Conservation (phyloP, 2,888 invertebrate species). For the Machimus atricapillus region DNA sequence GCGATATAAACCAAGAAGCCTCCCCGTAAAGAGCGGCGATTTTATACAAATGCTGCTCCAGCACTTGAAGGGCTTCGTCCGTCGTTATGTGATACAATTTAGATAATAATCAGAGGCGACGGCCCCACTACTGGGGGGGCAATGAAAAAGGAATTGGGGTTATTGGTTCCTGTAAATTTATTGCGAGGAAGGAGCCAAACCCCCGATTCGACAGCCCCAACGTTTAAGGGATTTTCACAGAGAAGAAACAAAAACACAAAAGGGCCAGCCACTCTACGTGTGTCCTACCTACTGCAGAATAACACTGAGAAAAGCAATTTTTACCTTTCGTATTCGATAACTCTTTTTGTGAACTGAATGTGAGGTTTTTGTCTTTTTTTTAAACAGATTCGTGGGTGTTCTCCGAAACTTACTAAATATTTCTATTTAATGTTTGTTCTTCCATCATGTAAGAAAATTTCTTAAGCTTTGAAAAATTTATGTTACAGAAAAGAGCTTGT, state of each 20-base stretch:
- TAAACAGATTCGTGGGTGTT: background rate
- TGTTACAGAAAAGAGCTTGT: too few relatives aligned
- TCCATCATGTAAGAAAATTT: background rate
- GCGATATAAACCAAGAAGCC: slow-evolving; percentile 43
- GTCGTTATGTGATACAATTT: slow-evolving; percentile 27
- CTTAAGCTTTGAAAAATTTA: too few relatives aligned
- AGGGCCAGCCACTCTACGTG: background rate
- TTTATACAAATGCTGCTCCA: slow-evolving; percentile 43
- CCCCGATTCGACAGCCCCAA: background rate
- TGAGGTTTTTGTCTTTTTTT: background rate
- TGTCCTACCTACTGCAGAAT: background rate
- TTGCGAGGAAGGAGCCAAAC: background rate
- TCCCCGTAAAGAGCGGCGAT: slow-evolving; percentile 33
- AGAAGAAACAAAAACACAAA: background rate
- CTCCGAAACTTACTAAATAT: background rate
- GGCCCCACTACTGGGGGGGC: background rate
- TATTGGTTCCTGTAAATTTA: slow-evolving; percentile 35
- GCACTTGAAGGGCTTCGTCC: background rate
- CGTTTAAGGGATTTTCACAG: background rate
- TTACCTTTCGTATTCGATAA: background rate
- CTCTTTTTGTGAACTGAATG: background rate
- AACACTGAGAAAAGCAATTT: background rate
- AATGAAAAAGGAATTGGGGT: slow-evolving; percentile 21
- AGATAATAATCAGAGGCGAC: slow-evolving; percentile 30
- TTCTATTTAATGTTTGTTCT: background rate